phyloP scores from a whole-genome alignment of 2,888 invertebrate genomes.

The Macropis europaea region DNA sequence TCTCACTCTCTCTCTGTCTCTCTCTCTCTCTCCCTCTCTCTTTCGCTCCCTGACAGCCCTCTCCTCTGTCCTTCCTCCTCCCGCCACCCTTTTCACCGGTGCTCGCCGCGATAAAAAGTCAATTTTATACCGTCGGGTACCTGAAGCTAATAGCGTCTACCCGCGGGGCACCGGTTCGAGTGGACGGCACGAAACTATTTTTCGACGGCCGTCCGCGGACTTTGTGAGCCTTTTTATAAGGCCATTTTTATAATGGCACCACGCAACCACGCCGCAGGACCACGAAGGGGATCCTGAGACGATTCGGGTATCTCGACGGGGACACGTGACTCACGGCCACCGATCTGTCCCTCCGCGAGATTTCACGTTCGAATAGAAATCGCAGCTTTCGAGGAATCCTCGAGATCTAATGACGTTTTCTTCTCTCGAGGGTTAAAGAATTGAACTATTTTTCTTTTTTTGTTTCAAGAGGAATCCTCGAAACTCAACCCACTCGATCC shows the following conservation, averaged over 20 bases:
- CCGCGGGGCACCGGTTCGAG: slow-evolving; percentile 42
- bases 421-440: too few relatives aligned
- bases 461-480: too few relatives aligned
- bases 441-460: too few relatives aligned
- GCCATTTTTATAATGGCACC: too few relatives aligned
- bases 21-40: not conserved
- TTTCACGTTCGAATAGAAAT: slow-evolving; percentile 39
- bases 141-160: slow-evolving; percentile 58
- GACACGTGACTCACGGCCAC: slow-evolving; percentile 23
- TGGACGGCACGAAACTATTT: slow-evolving; percentile 52
- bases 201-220: slow-evolving; percentile 61
- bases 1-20: slow-evolving; percentile 1
- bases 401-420: not conserved
- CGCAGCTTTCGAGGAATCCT: slow-evolving; percentile 43
- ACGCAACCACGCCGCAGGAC: slow-evolving; percentile 33
- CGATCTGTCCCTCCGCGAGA: slow-evolving; percentile 32
- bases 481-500: too few relatives aligned
- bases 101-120: slow-evolving; percentile 57
- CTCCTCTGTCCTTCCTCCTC: not conserved
- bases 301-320: slow-evolving; percentile 10
- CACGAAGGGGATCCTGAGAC: slow-evolving; percentile 19
- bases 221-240: slow-evolving; percentile 78
- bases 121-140: slow-evolving; percentile 58
- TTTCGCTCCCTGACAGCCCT: not conserved
- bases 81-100: not conserved